phyloP scores from a whole-genome alignment of 2,888 invertebrate species.

The Coenonympha arcania region DNA sequence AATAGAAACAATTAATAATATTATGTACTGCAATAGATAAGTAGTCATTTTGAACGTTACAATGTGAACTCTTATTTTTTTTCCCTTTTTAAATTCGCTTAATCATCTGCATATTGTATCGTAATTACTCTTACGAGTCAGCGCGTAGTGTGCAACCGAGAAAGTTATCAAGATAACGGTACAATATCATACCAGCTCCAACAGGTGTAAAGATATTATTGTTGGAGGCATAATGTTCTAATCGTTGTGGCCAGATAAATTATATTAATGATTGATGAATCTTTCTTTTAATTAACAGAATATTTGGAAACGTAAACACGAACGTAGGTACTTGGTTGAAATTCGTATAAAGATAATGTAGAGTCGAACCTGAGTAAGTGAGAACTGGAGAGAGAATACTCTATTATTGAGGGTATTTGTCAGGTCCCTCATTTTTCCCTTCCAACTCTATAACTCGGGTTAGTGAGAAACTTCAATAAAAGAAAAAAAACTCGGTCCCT shows the following conservation, averaged over 20 bases:
- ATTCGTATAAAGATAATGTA: too few species aligned
- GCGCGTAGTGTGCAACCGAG: slow-evolving; percentile 7
- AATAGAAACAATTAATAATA: slow-evolving; percentile 5
- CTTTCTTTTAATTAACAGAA: not conserved
- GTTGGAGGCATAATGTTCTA: slow-evolving; percentile 11
- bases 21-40: not conserved
- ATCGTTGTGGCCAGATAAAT: not conserved
- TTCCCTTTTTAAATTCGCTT: slow-evolving; percentile 16
- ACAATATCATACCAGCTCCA: slow-evolving; percentile 14
- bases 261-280: not conserved
- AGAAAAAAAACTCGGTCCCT: too few species aligned
- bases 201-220: slow-evolving; percentile 11
- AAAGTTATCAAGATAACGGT: slow-evolving; percentile 20
- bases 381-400: too few species aligned
- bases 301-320: too few species aligned
- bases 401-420: too few species aligned
- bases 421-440: too few species aligned
- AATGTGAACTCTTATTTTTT: slow-evolving; percentile 12
- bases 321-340: too few species aligned
- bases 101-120: slow-evolving; percentile 15
- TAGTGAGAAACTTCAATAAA: too few species aligned
- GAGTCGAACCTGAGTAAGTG: too few species aligned
- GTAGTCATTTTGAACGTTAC: slow-evolving; percentile 11
- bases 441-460: too few species aligned
- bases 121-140: not conserved